Conservation (phyloP, 2,888 invertebrate genomes). For the Tenthredo livida region DNA sequence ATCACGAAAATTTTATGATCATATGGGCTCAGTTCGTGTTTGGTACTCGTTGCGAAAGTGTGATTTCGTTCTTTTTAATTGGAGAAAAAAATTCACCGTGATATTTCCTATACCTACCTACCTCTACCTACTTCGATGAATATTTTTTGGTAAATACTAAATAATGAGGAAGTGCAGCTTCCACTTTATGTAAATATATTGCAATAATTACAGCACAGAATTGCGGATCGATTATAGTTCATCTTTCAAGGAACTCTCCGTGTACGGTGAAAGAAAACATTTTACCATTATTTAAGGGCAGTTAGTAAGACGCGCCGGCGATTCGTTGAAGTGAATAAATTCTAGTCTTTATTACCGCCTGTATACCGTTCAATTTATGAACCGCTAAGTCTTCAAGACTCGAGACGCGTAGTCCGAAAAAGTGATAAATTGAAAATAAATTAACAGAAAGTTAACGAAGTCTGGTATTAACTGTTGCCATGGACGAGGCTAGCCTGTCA, state of each 20-base stretch:
- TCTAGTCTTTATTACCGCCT: constrained; percentile 9
- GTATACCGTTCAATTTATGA: not conserved
- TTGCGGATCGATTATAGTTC: too few relatives aligned
- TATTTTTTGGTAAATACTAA: not conserved
- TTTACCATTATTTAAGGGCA: not conserved
- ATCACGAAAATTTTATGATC: constrained; percentile 23
- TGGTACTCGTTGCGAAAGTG: constrained; percentile 21
- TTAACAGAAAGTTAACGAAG: constrained; percentile 36
- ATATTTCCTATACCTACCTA: not conserved
- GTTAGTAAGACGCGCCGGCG: not conserved
- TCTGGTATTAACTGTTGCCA: not conserved
- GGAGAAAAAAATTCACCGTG: not conserved
- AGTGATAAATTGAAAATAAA: constrained; percentile 20
- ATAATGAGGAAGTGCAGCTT: not conserved
- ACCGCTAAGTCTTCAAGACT: constrained; percentile 7
- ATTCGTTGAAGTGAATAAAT: constrained; percentile 44
- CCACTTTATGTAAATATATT: not conserved
- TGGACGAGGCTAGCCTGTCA: constrained; percentile 44
- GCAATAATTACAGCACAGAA: not conserved
- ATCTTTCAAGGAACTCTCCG: not conserved
- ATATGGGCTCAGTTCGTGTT: constrained; percentile 27
- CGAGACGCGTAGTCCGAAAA: not conserved
- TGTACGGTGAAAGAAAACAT: not conserved
- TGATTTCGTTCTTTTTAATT: not conserved
- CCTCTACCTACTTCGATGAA: too few relatives aligned